These are phyloP conservation scores for Melanocharis versteri DNA, from an alignment of 2,113 vertebrate species.

Conservation along the genomic window DNA sequence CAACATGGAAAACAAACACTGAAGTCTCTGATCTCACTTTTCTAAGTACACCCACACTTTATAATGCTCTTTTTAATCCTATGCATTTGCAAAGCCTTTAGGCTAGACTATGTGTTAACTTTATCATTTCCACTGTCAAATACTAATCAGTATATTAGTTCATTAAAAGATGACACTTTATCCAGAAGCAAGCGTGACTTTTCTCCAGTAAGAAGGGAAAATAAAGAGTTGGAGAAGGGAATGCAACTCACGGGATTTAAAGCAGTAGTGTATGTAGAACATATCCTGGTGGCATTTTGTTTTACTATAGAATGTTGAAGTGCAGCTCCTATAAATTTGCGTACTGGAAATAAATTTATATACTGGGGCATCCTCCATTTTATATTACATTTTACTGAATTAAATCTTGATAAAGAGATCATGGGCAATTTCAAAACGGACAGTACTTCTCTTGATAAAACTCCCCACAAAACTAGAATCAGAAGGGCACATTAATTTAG, in stretches of 20 bases:
- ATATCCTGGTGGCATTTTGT: background rate
- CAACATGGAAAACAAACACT: background rate
- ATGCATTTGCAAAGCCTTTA: conserved; percentile 30
- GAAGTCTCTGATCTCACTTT: conserved; percentile 25
- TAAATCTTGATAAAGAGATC: background rate
- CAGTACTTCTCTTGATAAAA: background rate
- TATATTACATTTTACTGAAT: background rate
- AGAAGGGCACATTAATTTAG: background rate
- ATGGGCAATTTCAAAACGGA: background rate
- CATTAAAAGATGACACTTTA: background rate
- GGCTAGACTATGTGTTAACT: background rate
- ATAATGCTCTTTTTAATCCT: conserved; percentile 3
- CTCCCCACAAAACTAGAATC: background rate
- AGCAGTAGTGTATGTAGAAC: conserved; percentile 45
- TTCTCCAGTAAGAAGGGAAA: background rate
- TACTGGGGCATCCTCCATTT: background rate
- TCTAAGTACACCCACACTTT: conserved; percentile 34
- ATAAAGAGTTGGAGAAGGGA: background rate
- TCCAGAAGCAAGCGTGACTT: background rate
- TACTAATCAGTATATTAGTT: background rate
- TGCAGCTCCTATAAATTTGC: background rate
- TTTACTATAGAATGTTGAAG: background rate
- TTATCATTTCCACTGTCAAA: background rate
- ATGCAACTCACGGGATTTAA: conserved; percentile 12
- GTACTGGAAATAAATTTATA: background rate